Percentiles rank a stretch among this genome's conserved stretches.
phyloP scores from a whole-genome alignment of 2,113 vertebrate genomes.

The Rhodinocichla rosea region DNA sequence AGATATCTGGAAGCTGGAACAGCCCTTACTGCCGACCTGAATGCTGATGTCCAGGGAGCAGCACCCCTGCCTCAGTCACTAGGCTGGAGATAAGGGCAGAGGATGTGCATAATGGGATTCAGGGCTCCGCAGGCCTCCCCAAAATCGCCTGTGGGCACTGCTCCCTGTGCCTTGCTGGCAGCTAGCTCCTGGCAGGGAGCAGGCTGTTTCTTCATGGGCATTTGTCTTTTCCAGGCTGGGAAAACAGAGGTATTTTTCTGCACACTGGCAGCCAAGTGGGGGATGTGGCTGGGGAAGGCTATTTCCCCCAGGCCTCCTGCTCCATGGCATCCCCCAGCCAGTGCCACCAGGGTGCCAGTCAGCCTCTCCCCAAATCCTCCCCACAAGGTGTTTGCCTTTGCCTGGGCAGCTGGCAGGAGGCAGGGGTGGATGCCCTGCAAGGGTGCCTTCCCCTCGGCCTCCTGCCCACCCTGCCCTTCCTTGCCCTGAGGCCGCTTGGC shows the following conservation, averaged over 20 bases:
- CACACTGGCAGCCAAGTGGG: not conserved
- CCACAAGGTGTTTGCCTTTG: not conserved
- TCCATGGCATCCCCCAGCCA: not conserved
- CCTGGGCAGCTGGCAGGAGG: not conserved
- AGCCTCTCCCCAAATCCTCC: not conserved
- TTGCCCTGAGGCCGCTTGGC: not conserved
- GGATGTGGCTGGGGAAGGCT: not conserved
- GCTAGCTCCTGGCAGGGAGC: not conserved
- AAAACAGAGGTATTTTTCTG: not conserved
- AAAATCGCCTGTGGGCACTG: rapidly evolving
- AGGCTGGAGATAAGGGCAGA: not conserved
- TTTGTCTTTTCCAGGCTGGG: not conserved
- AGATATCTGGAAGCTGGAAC: constrained; percentile 3
- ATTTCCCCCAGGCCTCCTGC: too few relatives aligned
- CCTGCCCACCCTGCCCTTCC: constrained; percentile 32
- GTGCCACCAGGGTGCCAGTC: not conserved
- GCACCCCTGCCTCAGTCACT: not conserved
- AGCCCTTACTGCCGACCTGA: not conserved
- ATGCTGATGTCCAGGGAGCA: not conserved
- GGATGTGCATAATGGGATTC: not conserved
- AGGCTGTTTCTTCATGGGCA: not conserved
- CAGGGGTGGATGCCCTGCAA: not conserved
- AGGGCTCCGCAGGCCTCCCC: not conserved
- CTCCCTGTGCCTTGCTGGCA: not conserved
- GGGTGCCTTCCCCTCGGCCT: not conserved